Percentiles rank a stretch among this genome's conserved stretches.
Evolutionary conservation across 2,888 invertebrate species (phyloP).

Genomic region (Clunio marinus): DNA sequence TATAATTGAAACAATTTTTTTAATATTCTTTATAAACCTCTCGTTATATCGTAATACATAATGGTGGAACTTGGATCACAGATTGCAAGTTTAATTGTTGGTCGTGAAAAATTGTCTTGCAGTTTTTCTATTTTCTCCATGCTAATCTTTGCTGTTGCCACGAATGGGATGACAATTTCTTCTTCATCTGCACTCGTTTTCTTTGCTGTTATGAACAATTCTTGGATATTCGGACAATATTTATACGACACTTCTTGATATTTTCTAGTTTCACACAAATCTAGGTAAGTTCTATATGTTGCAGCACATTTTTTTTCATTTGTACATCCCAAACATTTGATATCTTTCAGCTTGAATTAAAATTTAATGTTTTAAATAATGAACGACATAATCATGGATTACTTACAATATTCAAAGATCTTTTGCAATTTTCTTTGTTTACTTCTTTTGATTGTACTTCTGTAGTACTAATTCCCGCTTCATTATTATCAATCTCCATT

Average conservation of each 20-base stretch:
- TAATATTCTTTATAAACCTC: neutral
- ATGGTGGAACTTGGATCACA: neutral
- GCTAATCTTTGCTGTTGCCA: neutral
- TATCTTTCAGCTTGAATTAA: neutral
- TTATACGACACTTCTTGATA: neutral
- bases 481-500: neutral
- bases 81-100: neutral
- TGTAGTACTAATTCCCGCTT: neutral
- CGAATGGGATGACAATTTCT: neutral
- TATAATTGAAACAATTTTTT: neutral
- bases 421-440: neutral
- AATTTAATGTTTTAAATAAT: neutral
- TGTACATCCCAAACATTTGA: neutral
- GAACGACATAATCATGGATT: neutral
- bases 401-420: neutral
- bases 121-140: neutral
- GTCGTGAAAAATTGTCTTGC: no score
- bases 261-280: neutral
- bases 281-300: neutral
- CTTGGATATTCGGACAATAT: neutral
- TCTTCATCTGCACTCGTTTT: neutral
- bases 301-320: neutral
- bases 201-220: neutral
- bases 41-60: neutral
- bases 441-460: neutral